phyloP scores from a whole-genome alignment of 1,140 invertebrate genomes.

The Calliphora vicina region DNA sequence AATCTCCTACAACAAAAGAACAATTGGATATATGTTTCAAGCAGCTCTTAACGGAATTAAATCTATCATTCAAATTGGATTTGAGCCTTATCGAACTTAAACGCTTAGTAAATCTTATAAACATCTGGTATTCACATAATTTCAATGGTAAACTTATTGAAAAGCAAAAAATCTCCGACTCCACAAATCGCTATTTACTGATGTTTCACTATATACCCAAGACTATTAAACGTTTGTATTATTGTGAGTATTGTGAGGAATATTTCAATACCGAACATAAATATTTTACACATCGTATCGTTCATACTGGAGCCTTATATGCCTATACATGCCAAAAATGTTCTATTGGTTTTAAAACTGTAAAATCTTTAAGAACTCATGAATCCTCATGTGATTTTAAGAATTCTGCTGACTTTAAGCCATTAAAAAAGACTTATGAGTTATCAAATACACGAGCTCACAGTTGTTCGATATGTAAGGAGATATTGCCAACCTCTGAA shows the following conservation, averaged over 20 bases:
- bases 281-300: constrained; percentile 35
- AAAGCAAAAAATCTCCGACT: constrained; percentile 24
- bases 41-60: constrained; percentile 39
- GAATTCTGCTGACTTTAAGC: too few relatives aligned
- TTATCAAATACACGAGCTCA: background rate
- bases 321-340: constrained; percentile 10
- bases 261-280: constrained; percentile 16
- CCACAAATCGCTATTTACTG: background rate
- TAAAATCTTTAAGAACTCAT: background rate
- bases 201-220: constrained; percentile 49
- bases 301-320: background rate
- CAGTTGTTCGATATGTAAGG: background rate
- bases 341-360: background rate
- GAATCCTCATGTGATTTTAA: background rate
- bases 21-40: background rate
- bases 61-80: constrained; percentile 31
- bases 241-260: constrained; percentile 38
- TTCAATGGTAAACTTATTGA: constrained; percentile 34
- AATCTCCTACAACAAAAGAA: background rate
- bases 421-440: background rate
- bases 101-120: constrained; percentile 50
- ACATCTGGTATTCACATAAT: constrained; percentile 43
- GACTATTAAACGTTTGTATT: constrained; percentile 28
- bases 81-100: constrained; percentile 45
- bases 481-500: background rate